phyloP scores from a whole-genome alignment of 1,140 invertebrate genomes.

The Geopemphigus sp. region DNA sequence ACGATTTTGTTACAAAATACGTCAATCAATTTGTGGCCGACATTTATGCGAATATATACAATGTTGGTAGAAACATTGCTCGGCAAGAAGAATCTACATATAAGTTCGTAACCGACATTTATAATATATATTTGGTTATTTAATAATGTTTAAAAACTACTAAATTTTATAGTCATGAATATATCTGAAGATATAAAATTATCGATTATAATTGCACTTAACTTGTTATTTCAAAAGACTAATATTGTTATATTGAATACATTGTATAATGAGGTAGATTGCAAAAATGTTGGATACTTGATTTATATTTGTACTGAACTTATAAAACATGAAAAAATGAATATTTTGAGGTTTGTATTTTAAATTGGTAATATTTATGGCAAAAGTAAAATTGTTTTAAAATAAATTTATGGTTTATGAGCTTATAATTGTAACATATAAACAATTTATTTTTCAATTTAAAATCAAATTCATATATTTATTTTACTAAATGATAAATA shows the following conservation, averaged over 20 bases:
- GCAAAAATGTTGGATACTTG: conserved; percentile 34
- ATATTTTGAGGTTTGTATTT: conserved; percentile 13
- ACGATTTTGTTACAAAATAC: conserved; percentile 22
- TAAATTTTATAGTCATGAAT: not conserved
- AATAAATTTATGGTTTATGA: too few species aligned
- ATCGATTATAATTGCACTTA: not conserved
- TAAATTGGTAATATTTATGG: too few species aligned
- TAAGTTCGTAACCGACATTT: not conserved
- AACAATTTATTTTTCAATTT: too few species aligned
- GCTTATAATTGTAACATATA: too few species aligned
- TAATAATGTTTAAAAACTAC: not conserved
- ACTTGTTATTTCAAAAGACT: not conserved
- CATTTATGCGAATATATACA: conserved; percentile 11
- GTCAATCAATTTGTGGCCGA: not conserved
- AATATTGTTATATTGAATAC: conserved; percentile 1
- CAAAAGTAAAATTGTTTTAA: too few species aligned
- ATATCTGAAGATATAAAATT: conserved; percentile 13
- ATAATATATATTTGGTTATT: not conserved
- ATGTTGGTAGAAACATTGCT: conserved; percentile 11
- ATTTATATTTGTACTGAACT: conserved; percentile 25
- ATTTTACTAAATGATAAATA: too few species aligned
- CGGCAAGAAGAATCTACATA: not conserved
- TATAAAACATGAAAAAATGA: conserved; percentile 39
- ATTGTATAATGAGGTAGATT: not conserved
- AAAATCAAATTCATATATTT: too few species aligned